Percentiles rank a stretch among this genome's conserved stretches.
Conservation (phyloP, 2,888 invertebrate genomes). For the Diplolepis rosae region DNA sequence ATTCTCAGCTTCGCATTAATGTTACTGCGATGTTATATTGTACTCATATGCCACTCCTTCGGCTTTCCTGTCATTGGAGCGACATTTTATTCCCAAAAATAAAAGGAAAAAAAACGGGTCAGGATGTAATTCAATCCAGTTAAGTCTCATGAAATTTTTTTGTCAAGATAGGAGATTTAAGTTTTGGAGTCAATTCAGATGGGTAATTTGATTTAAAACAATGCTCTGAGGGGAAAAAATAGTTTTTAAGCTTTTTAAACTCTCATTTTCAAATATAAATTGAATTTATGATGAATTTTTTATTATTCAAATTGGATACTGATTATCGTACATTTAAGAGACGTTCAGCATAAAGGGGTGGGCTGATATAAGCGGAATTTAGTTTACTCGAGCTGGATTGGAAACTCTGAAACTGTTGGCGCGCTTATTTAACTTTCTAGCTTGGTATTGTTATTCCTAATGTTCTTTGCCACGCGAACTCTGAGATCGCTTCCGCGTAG, state of each 20-base stretch:
- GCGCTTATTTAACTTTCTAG: not conserved
- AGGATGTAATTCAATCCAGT: not conserved
- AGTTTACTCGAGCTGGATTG: not conserved
- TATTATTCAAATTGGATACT: no score
- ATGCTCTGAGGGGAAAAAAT: no score
- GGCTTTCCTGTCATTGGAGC: not conserved
- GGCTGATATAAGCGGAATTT: not conserved
- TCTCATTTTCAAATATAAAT: no score
- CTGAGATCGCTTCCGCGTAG: not conserved
- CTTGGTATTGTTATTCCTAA: not conserved
- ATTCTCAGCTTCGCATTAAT: conserved; percentile 34
- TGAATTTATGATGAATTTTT: no score
- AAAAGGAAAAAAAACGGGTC: not conserved
- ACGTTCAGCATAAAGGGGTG: not conserved
- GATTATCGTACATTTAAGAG: not conserved
- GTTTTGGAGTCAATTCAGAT: no score
- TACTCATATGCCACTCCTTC: not conserved
- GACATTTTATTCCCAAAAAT: not conserved
- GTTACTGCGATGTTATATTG: conserved; percentile 41
- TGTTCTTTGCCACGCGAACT: not conserved
- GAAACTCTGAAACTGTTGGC: not conserved
- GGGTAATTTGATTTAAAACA: no score
- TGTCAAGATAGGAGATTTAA: no score
- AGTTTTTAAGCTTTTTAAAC: no score
- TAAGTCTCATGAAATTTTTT: no score